These are phyloP conservation scores for Nemurella pictetii DNA, from an alignment of 2,888 invertebrate species.

Conservation along the genomic window DNA sequence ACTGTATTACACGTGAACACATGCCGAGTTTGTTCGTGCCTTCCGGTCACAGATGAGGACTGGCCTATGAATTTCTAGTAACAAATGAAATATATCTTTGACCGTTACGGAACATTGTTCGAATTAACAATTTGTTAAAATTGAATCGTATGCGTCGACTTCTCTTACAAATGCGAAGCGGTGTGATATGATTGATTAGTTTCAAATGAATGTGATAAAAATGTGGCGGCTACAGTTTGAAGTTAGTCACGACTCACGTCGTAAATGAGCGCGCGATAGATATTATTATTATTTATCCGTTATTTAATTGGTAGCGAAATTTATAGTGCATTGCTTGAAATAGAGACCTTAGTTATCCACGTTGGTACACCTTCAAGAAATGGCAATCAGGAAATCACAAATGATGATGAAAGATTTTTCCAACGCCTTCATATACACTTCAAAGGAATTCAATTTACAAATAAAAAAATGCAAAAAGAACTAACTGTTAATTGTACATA, in stretches of 20 bases:
- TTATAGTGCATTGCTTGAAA: neutral
- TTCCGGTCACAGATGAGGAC: neutral
- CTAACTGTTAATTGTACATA: neutral
- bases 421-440: neutral
- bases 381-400: neutral
- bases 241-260: neutral
- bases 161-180: neutral
- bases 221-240: neutral
- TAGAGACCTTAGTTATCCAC: neutral
- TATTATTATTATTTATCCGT: neutral
- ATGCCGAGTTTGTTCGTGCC: neutral
- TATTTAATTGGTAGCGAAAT: neutral
- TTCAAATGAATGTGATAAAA: neutral
- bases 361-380: neutral
- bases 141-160: neutral
- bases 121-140: neutral
- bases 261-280: neutral
- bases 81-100: neutral
- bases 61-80: neutral
- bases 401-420: neutral
- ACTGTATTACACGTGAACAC: neutral
- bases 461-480: neutral
- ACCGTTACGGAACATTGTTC: neutral
- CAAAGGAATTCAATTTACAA: neutral
- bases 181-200: neutral